Percentiles rank a stretch among this genome's conserved stretches.
These are phyloP conservation scores for Tromatobia lineatoria DNA, from an alignment of 2,888 invertebrate genomes.

Conservation along the genomic window DNA sequence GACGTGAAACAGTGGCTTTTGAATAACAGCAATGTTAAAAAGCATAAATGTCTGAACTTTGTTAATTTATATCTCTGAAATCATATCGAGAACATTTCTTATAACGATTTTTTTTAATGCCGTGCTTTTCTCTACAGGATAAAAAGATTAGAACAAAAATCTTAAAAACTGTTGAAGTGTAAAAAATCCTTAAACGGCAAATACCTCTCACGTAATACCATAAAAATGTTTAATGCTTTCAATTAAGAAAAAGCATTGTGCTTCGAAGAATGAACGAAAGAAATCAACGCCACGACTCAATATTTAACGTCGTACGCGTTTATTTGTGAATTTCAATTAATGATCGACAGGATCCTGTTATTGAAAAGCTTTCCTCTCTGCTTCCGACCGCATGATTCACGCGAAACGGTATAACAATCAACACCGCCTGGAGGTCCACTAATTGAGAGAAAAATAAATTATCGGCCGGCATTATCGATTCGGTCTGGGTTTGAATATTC, in stretches of 20 bases:
- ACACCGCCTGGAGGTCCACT: conserved; percentile 33
- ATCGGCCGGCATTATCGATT: conserved; percentile 39
- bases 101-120: no score
- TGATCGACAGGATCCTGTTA: conserved; percentile 25
- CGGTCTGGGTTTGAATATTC: conserved; percentile 27
- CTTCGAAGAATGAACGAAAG: conserved; percentile 37
- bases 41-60: no score
- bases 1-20: no score
- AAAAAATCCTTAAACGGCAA: background rate
- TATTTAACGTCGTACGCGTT: conserved; percentile 19
- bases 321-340: conserved; percentile 57
- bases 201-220: conserved; percentile 26
- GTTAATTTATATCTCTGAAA: no score
- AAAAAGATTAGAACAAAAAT: no score
- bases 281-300: conserved; percentile 38
- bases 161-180: no score
- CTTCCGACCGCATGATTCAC: conserved; percentile 14
- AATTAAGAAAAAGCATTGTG: conserved; percentile 53
- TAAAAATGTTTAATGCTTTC: conserved; percentile 57
- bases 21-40: no score
- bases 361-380: conserved; percentile 38
- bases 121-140: no score
- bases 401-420: conserved; percentile 50
- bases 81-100: no score
- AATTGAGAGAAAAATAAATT: conserved; percentile 49